A percentile compares a stretch with the other conserved stretches of the same genome.
phyloP scores from a whole-genome alignment of 1,140 invertebrate species.

The Drosophila malerkotliana region DNA sequence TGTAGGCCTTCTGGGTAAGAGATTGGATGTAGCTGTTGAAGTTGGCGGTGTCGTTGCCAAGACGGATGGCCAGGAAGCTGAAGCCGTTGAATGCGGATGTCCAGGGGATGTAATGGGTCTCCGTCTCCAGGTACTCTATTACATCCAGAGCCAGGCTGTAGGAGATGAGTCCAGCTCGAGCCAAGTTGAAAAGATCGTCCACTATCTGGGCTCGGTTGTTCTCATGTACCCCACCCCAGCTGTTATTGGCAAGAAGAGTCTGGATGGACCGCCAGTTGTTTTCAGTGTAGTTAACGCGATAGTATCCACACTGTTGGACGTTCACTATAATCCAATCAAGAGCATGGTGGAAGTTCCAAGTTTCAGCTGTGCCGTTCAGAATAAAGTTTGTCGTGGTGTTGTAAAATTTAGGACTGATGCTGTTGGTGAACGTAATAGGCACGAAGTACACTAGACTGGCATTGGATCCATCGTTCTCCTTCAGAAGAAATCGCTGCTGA shows the following conservation, averaged over 20 bases:
- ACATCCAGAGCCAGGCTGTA: constrained; percentile 86
- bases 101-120: constrained; percentile 89
- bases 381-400: constrained; percentile 85
- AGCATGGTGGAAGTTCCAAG: not conserved
- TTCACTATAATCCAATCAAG: constrained; percentile 89
- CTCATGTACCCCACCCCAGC: constrained; percentile 86
- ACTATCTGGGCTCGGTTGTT: constrained; percentile 92
- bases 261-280: constrained; percentile 88
- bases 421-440: constrained; percentile 86
- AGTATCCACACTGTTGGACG: constrained; percentile 89
- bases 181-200: constrained; percentile 90
- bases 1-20: constrained; percentile 65
- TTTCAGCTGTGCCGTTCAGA: constrained; percentile 28
- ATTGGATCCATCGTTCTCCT: constrained; percentile 67
- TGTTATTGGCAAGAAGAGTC: constrained; percentile 84
- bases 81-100: constrained; percentile 86
- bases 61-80: constrained; percentile 67
- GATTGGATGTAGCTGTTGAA: constrained; percentile 65
- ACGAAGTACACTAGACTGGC: constrained; percentile 85
- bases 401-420: constrained; percentile 84
- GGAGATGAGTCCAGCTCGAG: constrained; percentile 83
- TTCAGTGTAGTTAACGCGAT: constrained; percentile 91
- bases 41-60: constrained; percentile 60
- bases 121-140: constrained; percentile 86
- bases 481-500: constrained; percentile 85